These are phyloP conservation scores for Morelia viridis DNA, from an alignment of 2,797 vertebrate genomes.

Conservation along the genomic window DNA sequence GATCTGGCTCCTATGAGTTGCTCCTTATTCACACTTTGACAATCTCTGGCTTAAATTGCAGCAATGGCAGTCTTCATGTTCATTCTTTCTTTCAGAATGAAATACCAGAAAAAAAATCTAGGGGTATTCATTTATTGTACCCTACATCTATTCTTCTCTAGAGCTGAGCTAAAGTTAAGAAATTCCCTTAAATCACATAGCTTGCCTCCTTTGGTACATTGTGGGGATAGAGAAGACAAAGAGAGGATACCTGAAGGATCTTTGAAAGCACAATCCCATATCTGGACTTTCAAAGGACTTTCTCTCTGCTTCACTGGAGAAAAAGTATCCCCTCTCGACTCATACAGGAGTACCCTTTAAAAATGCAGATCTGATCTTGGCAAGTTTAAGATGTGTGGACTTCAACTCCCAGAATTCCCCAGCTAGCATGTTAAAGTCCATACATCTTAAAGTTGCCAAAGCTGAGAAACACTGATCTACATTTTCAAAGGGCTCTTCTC, in stretches of 20 bases:
- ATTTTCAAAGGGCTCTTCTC: background rate
- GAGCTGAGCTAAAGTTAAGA: background rate
- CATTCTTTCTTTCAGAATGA: background rate
- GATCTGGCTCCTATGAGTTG: too few species aligned
- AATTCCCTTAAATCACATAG: background rate
- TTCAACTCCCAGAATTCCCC: background rate
- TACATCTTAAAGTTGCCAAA: background rate
- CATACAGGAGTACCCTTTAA: too few species aligned
- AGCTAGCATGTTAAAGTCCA: background rate
- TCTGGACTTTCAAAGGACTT: too few species aligned
- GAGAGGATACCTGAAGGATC: background rate
- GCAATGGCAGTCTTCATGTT: conserved; percentile 26
- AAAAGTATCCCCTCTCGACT: too few species aligned
- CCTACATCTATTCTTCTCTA: conserved; percentile 18
- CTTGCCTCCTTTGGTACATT: background rate
- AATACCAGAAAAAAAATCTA: conserved; percentile 40
- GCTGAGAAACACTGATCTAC: background rate
- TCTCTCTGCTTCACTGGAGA: too few species aligned
- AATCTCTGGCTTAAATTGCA: conserved; percentile 3
- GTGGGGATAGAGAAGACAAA: too few species aligned
- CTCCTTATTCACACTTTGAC: too few species aligned
- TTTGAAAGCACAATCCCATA: too few species aligned
- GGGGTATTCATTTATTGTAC: conserved; percentile 34
- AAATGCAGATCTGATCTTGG: background rate
- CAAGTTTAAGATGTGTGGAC: background rate